These are phyloP conservation scores for Euleptes europaea DNA, from an alignment of 2,113 vertebrate species.

Conservation along the genomic window DNA sequence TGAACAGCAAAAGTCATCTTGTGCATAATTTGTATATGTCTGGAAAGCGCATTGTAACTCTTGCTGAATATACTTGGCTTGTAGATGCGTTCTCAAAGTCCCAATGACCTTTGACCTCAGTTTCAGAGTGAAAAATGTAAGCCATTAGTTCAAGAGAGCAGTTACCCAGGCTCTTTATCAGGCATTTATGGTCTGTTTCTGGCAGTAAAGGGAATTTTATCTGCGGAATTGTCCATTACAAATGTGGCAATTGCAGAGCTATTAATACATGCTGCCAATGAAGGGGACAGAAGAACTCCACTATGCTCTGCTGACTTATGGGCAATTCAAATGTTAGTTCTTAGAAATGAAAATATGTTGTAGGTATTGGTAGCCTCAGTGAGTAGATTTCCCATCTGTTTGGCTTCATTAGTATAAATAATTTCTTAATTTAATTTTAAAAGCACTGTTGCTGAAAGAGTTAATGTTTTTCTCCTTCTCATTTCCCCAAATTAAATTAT, in stretches of 20 bases:
- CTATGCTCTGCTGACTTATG: background rate
- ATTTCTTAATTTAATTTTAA: too few relatives aligned
- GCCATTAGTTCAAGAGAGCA: background rate
- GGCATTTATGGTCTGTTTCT: background rate
- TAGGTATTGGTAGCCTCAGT: background rate
- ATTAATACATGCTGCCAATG: background rate
- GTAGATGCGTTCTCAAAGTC: background rate
- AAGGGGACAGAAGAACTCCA: background rate
- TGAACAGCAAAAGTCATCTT: background rate
- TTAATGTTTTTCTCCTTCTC: too few relatives aligned
- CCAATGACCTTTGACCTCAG: background rate
- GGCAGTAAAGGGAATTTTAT: background rate
- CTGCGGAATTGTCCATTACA: background rate
- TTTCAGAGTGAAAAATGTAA: constrained; percentile 11
- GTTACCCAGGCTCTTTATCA: background rate
- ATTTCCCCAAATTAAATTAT: too few relatives aligned
- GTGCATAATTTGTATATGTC: background rate
- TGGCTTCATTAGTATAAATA: too few relatives aligned
- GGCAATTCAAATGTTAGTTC: background rate
- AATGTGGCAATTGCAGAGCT: background rate
- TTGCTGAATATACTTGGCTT: background rate
- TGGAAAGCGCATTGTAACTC: background rate
- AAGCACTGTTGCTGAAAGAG: too few relatives aligned
- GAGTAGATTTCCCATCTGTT: too few relatives aligned
- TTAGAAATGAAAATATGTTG: background rate